phyloP scores from a whole-genome alignment of 2,113 vertebrate species.

The Brachyhypopomus occidentalis region DNA sequence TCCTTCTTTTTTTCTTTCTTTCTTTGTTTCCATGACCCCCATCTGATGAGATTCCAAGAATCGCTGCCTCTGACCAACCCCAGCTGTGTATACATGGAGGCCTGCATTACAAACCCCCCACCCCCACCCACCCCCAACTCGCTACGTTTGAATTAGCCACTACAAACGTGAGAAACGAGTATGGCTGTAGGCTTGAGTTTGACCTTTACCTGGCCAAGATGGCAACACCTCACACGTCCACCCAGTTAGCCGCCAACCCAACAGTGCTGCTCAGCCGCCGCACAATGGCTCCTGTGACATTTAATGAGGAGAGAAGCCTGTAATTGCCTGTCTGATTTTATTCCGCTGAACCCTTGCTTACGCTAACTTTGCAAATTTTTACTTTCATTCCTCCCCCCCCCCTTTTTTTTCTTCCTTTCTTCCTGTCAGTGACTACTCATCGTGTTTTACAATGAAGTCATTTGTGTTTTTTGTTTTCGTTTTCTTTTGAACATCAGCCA shows the following conservation, averaged over 20 bases:
- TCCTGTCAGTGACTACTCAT: conserved; percentile 85
- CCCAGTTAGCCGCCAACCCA: conserved; percentile 48
- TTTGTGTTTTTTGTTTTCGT: conserved; percentile 78
- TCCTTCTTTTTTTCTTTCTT: conserved; percentile 10
- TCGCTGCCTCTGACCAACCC: conserved; percentile 82
- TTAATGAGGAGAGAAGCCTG: conserved; percentile 73
- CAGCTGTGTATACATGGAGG: conserved; percentile 79
- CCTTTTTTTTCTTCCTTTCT: conserved; percentile 73
- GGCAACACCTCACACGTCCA: conserved; percentile 57
- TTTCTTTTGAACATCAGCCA: conserved; percentile 99
- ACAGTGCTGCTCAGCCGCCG: neutral
- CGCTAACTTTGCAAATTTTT: conserved; percentile 88
- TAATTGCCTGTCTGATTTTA: conserved; percentile 85
- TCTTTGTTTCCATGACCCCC: conserved; percentile 17
- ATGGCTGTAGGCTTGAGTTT: conserved; percentile 78
- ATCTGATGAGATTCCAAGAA: conserved; percentile 83
- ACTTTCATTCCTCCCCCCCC: conserved; percentile 88
- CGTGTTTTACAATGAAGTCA: conserved; percentile 98
- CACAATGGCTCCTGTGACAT: conserved; percentile 60
- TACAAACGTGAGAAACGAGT: conserved; percentile 87
- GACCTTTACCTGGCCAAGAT: conserved; percentile 82
- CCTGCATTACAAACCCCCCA: conserved; percentile 69
- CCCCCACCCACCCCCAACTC: conserved; percentile 59
- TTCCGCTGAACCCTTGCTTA: conserved; percentile 99
- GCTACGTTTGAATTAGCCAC: conserved; percentile 85